Conservation (phyloP, 2,888 invertebrate genomes). For the Uropetala carovei region DNA sequence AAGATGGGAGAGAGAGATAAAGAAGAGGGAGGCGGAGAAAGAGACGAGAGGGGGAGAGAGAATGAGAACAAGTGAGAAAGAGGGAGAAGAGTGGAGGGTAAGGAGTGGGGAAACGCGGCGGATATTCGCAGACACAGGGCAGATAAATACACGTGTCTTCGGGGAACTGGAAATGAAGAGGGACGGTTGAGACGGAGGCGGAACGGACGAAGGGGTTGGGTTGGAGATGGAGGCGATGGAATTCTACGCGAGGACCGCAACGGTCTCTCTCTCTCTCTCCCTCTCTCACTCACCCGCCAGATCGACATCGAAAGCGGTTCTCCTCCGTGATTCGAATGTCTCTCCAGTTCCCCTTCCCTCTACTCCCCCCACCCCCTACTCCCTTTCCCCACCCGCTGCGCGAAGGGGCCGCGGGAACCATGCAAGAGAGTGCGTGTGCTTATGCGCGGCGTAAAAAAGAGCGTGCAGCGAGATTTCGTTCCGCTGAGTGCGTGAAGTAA, state of each 20-base stretch:
- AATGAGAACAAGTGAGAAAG: neutral
- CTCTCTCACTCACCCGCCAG: neutral
- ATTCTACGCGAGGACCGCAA: neutral
- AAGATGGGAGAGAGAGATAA: no score
- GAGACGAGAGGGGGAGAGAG: neutral
- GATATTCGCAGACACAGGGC: neutral
- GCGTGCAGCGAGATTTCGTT: neutral
- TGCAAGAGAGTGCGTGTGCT: neutral
- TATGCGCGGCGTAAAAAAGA: neutral
- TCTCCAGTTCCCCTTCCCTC: neutral
- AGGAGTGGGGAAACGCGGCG: neutral
- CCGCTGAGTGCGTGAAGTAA: neutral
- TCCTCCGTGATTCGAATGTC: constrained; percentile 15
- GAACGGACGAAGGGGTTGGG: neutral
- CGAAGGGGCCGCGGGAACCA: neutral
- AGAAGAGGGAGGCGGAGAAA: no score
- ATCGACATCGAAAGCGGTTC: neutral
- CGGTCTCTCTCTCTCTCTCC: neutral
- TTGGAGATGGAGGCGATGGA: neutral
- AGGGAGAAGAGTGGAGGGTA: neutral
- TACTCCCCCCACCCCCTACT: no score
- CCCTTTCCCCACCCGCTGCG: neutral
- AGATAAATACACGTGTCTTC: neutral
- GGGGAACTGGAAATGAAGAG: neutral
- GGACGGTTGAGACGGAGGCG: neutral